These are phyloP conservation scores for Rhinichthys osculus DNA, from an alignment of 2,797 vertebrate genomes.

Conservation along the genomic window DNA sequence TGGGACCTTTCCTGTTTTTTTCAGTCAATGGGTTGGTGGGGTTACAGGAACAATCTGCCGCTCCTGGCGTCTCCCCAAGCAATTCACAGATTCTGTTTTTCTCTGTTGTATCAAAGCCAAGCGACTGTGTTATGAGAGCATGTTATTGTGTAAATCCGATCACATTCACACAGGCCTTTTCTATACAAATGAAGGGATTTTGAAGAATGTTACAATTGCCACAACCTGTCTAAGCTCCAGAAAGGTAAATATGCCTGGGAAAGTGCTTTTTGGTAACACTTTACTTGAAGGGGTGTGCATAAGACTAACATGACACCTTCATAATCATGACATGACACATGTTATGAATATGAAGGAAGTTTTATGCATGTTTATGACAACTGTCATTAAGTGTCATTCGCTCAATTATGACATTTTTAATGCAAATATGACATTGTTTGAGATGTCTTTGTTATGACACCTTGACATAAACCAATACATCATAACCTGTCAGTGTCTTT, in stretches of 20 bases:
- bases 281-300: no score
- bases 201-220: background rate
- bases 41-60: conserved; percentile 32
- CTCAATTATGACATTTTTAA: no score
- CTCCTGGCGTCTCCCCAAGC: conserved; percentile 27
- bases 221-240: background rate
- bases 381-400: no score
- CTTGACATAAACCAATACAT: no score
- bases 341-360: no score
- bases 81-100: background rate
- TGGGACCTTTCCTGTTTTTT: conserved; percentile 2
- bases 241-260: background rate
- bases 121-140: background rate
- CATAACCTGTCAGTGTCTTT: no score
- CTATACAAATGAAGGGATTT: background rate
- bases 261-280: background rate
- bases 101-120: conserved; percentile 19
- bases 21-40: conserved; percentile 10
- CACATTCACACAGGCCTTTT: background rate
- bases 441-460: no score
- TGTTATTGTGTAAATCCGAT: conserved; percentile 3
- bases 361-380: no score
- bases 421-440: no score
- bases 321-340: no score
- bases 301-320: no score